Conservation (phyloP, 92 coral and sea anemone genomes). For the Pocillopora meandrina region DNA sequence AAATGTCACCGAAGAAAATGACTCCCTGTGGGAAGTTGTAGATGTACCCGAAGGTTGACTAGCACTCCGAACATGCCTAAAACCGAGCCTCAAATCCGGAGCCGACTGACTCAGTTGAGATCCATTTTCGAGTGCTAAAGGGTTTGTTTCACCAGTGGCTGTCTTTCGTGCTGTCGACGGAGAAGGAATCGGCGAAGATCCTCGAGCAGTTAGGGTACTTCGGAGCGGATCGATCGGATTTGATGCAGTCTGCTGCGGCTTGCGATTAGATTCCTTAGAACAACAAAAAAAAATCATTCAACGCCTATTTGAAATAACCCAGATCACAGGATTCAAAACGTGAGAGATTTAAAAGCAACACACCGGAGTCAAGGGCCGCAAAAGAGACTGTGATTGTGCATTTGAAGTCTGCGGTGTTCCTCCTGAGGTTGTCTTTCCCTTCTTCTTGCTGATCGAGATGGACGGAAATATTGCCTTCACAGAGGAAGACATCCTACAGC, state of each 20-base stretch:
- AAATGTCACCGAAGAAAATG: conserved; percentile 55
- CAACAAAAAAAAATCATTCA: conserved; percentile 26
- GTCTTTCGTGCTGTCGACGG: conserved; percentile 19
- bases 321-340: conserved; percentile 28
- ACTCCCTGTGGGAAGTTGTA: conserved; percentile 66
- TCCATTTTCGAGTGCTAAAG: conserved; percentile 21
- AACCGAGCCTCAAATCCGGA: conserved; percentile 43
- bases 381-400: conserved; percentile 39
- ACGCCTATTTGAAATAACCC: conserved; percentile 17
- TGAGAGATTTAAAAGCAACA: conserved; percentile 42
- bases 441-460: conserved; percentile 75
- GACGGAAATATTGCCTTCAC: conserved; percentile 82
- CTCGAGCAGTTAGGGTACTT: conserved; percentile 20
- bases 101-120: conserved; percentile 36
- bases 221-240: conserved; percentile 24
- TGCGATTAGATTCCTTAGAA: conserved; percentile 59
- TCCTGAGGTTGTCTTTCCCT: conserved; percentile 38
- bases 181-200: conserved; percentile 34
- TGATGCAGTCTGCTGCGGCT: conserved; percentile 8
- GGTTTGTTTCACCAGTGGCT: conserved; percentile 24
- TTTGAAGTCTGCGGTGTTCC: conserved; percentile 37
- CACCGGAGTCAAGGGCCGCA: conserved; percentile 90
- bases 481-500: conserved; percentile 59
- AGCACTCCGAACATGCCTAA: conserved; percentile 33
- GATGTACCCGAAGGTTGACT: conserved; percentile 43